Evolutionary conservation across 1,140 invertebrate genomes (phyloP).

Genomic region (Bursaphelenchus mucronatus): DNA sequence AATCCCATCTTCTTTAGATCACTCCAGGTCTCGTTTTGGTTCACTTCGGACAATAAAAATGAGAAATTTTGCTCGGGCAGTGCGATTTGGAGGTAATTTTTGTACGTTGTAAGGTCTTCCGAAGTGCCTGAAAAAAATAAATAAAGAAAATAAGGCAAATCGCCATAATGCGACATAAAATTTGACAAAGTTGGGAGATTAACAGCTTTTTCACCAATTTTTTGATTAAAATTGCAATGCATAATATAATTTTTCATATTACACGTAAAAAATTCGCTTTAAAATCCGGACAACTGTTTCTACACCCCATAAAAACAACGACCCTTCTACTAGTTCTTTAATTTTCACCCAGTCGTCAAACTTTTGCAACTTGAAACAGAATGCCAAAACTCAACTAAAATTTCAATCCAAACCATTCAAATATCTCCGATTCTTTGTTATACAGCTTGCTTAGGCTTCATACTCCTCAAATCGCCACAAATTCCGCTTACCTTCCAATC

Average conservation of each 20-base stretch:
- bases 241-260: no score
- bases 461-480: neutral
- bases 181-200: neutral
- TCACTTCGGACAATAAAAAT: conserved; percentile 37
- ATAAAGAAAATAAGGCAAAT: neutral
- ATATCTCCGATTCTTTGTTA: no score
- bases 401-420: no score
- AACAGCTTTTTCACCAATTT: neutral
- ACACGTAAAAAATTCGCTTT: no score
- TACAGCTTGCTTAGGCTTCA: no score
- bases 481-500: conserved; percentile 28
- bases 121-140: conserved; percentile 22
- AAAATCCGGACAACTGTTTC: no score
- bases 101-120: conserved; percentile 31
- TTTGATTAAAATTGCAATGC: neutral
- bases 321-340: no score
- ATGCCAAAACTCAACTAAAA: neutral
- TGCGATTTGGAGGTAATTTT: conserved; percentile 30
- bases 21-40: conserved; percentile 39
- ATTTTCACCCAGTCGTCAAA: no score
- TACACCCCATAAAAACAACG: no score
- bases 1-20: conserved; percentile 26
- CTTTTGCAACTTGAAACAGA: neutral
- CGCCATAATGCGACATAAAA: no score
- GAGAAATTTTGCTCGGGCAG: conserved; percentile 30